Evolutionary conservation across 2,797 vertebrate species (phyloP), one percentile per base, ranked within the genome.

Genomic region (Lacerta agilis): DNA sequence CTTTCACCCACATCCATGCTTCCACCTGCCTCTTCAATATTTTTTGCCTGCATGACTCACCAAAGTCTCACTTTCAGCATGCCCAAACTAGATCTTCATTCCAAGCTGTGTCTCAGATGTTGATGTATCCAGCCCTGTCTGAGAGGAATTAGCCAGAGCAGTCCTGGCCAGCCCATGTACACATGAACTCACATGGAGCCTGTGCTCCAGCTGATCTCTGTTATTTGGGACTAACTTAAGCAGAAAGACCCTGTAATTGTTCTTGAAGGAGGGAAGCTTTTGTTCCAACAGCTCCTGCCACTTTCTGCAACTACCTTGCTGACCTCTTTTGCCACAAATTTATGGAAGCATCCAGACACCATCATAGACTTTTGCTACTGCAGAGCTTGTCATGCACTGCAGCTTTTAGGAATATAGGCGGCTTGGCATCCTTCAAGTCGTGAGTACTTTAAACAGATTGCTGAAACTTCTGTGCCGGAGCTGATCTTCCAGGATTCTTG

Each of bases 71-170:
- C 27, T 61, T 88, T 79, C 76, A 85, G 72, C 82, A 38, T 85
- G 82, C 58, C 82, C 66, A 85, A 72, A 88, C 83, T 49, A 80
- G 83, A 80, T 20, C 64, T 80, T 43, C 67, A 75, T 78, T 80
- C 77, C 78, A 73, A 71, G 69, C 38, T 5, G 64, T 73, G 67
- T 10, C 55, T 75, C 55, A 79, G 76, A 80, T 85, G 45, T 84
- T 84, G 86, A 75, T 67, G 49, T 79, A 87, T 80, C 49, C 25
- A 88, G 17, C 8, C 7, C 83, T 91, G 88, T 87, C 83, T 85
- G 90, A 87, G 86, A 88, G 90, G 82, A 93, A 79, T 79, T 83
- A 38, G 3, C 55, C 41, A 72, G 41, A 36, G 83, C 73, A 87
- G 88, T 86, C 81, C 85, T 76, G 76, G 43, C 33, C 64, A 83